Evolutionary conservation across 1,140 invertebrate species (phyloP), one percentile per base, ranked within the genome.

Genomic region (Bactericera cockerelli): DNA sequence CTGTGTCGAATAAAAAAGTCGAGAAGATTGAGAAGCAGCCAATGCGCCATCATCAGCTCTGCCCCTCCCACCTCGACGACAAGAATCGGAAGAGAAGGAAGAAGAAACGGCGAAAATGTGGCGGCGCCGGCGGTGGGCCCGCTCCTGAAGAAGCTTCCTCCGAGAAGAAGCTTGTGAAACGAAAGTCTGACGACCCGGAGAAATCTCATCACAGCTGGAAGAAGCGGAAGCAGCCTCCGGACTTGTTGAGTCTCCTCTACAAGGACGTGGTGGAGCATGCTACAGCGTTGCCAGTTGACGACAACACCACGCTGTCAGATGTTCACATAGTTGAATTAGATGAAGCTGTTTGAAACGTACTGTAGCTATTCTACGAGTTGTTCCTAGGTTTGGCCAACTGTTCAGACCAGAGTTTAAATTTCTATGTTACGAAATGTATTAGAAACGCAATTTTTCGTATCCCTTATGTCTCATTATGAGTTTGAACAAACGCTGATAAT

Each of bases 1-100:
- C 78, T 38, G 80, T 77, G 58, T 67, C 75, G 14, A 71, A 75
- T 66, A 77, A 81, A 64, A 71, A 75, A 33, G 71, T 72, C 31
- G 73, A 76, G 53, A 10, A 21, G 11, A 21, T 54, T 3, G 6
- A 28, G 13, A 21, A 24, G 36, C 61, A 65, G 39, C 59, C 31
- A 26, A 28, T 38, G 31, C 49, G 61, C 49, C 59, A 62, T 57
- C 63, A 62, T 26, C 58, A 63, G 28, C 58, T 61, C 33, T 62
- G 62, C 26, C 61, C 59, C n/a, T 56, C 62, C n/a, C 42, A 49
- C n/a, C n/a, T 49, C 19, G 42, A 49, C 8, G 42, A 49, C 22
- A 49, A 49, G 42, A 22, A n/a, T 4, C 42, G 42, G 19, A 49
- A 49, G 42, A 4, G 42, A 16, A 49, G 19, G 4, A 4, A 16